Evolutionary conservation across 2,888 invertebrate species (phyloP), one percentile per base, ranked within the genome.

Genomic region (Ichneumon xanthorius): DNA sequence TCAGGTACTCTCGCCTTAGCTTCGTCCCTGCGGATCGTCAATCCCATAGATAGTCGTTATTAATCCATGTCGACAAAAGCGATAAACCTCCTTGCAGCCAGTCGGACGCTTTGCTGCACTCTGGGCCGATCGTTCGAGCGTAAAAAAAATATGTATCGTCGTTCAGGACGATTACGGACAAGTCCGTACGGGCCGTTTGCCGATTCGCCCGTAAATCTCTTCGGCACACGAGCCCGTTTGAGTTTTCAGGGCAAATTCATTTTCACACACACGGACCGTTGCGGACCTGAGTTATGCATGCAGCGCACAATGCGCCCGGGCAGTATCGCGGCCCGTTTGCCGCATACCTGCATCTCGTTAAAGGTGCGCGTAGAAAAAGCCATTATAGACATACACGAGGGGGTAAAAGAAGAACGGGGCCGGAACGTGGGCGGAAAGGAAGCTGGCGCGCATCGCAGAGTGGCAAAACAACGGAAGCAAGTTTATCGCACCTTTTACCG

Each of bases 231-330:
- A 53, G 53, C 16, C 53, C 53, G 45, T 5, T 45, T 14, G 45
- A 45, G 67, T 77, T 67, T 77, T 48, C 50, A 19, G 19, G 53
- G 53, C 67, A 77, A 67, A 77, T 77, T 77, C 26, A 55, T 67
- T 77, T 77, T 53, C 50, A 76, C 22, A 48, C n/a, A 40, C 73
- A 63, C 16, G 5, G 22, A 45, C 40, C 16, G 30, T 26, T 58
- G 45, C 61, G 33, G 14, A 53, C 11, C 6, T 11, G 19, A 50
- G n/a, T 26, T 40, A 22, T 45, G 45, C 9, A 30, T 33, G 33
- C 33, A 19, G 48, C 16, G 26, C 63, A 33, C 63, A 65, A 76
- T 16, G 65, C 50, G 26, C 22, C 14, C 22, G 30, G 2, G 33
- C 76, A n/a, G 48, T 48, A 65, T 19, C 48, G 50, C 14, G 7